Conservation (phyloP, 2,888 invertebrate genomes). For the Smittia sp. region DNA sequence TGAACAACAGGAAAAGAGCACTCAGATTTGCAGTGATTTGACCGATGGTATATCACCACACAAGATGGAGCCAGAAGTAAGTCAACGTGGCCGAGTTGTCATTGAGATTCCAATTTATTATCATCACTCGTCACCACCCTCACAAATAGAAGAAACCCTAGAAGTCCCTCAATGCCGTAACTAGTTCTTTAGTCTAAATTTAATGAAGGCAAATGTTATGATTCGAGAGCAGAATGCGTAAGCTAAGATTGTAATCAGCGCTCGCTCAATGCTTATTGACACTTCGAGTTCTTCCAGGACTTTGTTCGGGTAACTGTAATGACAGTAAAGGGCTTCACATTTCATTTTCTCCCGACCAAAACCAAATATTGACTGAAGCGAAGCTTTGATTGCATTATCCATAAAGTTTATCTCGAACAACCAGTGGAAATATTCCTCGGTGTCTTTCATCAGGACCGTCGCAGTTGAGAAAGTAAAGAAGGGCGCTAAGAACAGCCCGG, state of each 20-base stretch:
- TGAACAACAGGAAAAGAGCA: too few species aligned
- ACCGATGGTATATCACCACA: too few species aligned
- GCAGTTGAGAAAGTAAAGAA: slow-evolving; percentile 90
- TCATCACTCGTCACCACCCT: too few species aligned
- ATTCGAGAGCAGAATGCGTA: slow-evolving; percentile 61
- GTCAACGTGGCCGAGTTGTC: too few species aligned
- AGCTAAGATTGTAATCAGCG: slow-evolving; percentile 60
- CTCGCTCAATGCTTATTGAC: slow-evolving; percentile 61
- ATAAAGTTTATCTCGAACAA: slow-evolving; percentile 64
- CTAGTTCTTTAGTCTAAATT: slow-evolving; percentile 55
- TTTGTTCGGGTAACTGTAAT: slow-evolving; percentile 62
- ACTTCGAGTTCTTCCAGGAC: slow-evolving; percentile 69
- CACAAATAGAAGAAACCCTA: too few species aligned
- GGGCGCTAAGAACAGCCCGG: slow-evolving; percentile 82
- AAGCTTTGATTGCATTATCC: slow-evolving; percentile 77
- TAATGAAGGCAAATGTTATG: slow-evolving; percentile 61
- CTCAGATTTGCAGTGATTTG: too few species aligned
- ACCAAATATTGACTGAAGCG: slow-evolving; percentile 72
- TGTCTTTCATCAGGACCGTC: slow-evolving; percentile 79
- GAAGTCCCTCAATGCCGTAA: too few species aligned
- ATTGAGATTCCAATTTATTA: too few species aligned
- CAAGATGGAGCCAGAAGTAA: too few species aligned
- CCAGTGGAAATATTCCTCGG: slow-evolving; percentile 76
- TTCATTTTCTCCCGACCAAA: slow-evolving; percentile 66
- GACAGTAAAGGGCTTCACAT: slow-evolving; percentile 65